Evolutionary conservation across 2,113 vertebrate species (phyloP).

Genomic region (Terrapene triunguis): DNA sequence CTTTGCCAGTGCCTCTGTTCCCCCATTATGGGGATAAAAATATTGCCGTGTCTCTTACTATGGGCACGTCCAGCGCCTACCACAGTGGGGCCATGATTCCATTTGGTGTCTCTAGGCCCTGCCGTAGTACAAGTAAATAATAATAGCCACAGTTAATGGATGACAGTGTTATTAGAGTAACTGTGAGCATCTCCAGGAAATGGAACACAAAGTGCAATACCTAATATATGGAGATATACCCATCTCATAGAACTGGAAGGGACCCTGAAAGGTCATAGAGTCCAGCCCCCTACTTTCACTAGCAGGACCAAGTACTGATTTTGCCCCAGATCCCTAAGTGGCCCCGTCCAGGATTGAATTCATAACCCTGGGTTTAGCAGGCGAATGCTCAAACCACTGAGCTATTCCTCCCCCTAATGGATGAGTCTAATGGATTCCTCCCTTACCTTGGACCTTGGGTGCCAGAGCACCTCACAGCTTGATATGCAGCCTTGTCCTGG

Average conservation of each 20-base stretch:
- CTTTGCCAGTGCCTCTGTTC: not conserved
- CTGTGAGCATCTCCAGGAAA: not conserved
- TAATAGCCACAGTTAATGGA: not conserved
- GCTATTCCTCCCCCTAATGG: too few species aligned
- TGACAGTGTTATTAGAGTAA: not conserved
- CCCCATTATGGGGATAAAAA: not conserved
- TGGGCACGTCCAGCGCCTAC: rapidly evolving
- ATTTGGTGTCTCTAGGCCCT: not conserved
- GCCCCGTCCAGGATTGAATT: too few species aligned
- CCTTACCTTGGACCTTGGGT: not conserved
- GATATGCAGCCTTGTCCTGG: not conserved
- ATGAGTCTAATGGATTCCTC: too few species aligned
- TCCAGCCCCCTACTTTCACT: too few species aligned
- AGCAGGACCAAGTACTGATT: too few species aligned
- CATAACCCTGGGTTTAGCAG: too few species aligned
- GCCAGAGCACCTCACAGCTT: not conserved
- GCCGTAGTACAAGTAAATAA: not conserved
- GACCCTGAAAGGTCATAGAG: too few species aligned
- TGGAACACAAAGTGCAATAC: not conserved
- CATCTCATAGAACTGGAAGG: too few species aligned
- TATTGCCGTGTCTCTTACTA: not conserved
- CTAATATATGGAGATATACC: too few species aligned
- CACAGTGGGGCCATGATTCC: not conserved
- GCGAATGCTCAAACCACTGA: too few species aligned
- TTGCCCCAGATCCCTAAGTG: too few species aligned